A percentile compares a stretch with the other conserved stretches of the same genome.
Evolutionary conservation across 2,888 invertebrate species (phyloP).

Genomic region (Limnephilus marmoratus): DNA sequence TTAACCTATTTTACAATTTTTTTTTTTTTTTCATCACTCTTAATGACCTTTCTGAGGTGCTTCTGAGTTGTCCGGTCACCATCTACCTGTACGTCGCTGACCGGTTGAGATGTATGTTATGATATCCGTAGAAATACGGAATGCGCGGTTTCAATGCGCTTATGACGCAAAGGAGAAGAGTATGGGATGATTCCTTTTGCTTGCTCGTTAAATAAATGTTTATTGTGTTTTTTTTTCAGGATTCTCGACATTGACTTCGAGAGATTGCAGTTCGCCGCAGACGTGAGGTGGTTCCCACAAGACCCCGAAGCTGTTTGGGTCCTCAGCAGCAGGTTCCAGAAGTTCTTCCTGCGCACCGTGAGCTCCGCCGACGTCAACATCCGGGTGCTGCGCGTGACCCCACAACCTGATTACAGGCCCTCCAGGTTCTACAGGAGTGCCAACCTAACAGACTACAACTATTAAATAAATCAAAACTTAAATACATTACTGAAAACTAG

Average conservation of each 20-base stretch:
- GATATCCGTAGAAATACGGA: too few species aligned
- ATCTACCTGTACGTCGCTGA: too few species aligned
- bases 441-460: constrained; percentile 69
- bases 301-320: constrained; percentile 87
- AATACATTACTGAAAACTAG: background rate
- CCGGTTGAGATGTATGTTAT: too few species aligned
- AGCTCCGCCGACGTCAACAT: constrained; percentile 83
- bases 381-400: constrained; percentile 79
- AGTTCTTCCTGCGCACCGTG: constrained; percentile 84
- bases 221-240: constrained; percentile 71
- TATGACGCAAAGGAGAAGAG: too few species aligned
- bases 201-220: background rate
- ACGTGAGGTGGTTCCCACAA: constrained; percentile 81
- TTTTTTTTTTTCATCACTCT: too few species aligned
- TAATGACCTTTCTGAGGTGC: too few species aligned
- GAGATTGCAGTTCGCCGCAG: constrained; percentile 87
- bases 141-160: too few species aligned
- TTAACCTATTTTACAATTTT: too few species aligned
- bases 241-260: constrained; percentile 85
- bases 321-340: constrained; percentile 87
- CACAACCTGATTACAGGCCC: constrained; percentile 67
- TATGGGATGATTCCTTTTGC: too few species aligned
- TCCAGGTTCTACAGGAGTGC: constrained; percentile 71
- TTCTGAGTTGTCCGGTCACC: too few species aligned
- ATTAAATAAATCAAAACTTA: background rate